Conservation (phyloP, 1,140 invertebrate species). For the Rhopalosiphum maidis region DNA sequence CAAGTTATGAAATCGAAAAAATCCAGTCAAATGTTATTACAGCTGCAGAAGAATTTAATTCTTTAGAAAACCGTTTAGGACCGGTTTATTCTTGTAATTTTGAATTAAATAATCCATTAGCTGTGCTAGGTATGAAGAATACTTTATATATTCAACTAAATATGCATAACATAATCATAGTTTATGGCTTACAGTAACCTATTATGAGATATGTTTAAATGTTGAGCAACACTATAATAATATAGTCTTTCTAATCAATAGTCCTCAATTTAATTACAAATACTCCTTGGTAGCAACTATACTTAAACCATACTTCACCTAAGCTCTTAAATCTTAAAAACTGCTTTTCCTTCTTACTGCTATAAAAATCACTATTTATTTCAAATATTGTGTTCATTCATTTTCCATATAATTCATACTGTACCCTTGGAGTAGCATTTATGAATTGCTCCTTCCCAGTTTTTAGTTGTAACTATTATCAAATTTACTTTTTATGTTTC, state of each 20-base stretch:
- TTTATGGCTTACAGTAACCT: neutral
- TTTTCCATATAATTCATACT: neutral
- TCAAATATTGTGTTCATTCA: neutral
- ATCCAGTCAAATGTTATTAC: slow-evolving; percentile 82
- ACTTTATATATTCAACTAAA: neutral
- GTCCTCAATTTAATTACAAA: neutral
- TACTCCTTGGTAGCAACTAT: neutral
- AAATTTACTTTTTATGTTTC: neutral
- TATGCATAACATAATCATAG: neutral
- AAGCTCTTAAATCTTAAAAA: neutral
- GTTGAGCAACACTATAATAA: neutral
- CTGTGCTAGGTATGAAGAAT: neutral
- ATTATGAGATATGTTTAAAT: neutral
- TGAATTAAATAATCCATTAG: slow-evolving; percentile 72
- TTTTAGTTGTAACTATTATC: neutral
- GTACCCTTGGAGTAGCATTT: neutral
- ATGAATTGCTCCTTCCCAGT: neutral
- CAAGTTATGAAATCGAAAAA: slow-evolving; percentile 87
- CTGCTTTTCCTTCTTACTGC: neutral
- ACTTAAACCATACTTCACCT: neutral
- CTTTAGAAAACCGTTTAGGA: slow-evolving; percentile 66
- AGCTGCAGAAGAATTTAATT: slow-evolving; percentile 78
- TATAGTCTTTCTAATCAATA: neutral
- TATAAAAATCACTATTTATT: neutral
- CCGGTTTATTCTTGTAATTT: slow-evolving; percentile 70